Evolutionary conservation across 1,140 invertebrate species (phyloP).

Genomic region (Orchesella cincta): DNA sequence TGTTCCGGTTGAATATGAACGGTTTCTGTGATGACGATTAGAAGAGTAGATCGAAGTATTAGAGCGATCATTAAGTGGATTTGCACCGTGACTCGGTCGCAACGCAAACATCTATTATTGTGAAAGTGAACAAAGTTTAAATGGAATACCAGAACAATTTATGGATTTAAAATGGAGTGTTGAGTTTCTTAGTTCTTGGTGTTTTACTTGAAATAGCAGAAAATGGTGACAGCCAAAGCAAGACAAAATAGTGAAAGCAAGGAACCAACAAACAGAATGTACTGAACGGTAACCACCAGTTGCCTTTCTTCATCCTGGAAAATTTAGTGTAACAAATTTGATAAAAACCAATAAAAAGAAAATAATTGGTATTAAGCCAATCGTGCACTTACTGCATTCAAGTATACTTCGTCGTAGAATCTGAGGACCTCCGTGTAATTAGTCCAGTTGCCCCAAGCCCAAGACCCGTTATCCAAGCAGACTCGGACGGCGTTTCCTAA

Average conservation of each 20-base stretch:
- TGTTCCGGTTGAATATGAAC: constrained; percentile 45
- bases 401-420: background rate
- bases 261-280: constrained; percentile 57
- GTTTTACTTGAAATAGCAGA: constrained; percentile 58
- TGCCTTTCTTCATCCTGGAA: background rate
- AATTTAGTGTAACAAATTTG: background rate
- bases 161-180: background rate
- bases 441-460: too few species aligned
- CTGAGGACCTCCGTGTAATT: background rate
- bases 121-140: background rate
- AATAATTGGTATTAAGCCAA: background rate
- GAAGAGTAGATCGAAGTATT: constrained; percentile 56
- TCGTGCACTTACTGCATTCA: background rate
- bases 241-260: constrained; percentile 56
- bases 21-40: constrained; percentile 57
- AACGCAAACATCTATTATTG: constrained; percentile 57
- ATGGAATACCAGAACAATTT: background rate
- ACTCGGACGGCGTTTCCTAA: too few species aligned
- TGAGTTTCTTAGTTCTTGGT: background rate
- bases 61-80: constrained; percentile 60
- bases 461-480: too few species aligned
- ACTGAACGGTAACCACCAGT: constrained; percentile 48
- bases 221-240: constrained; percentile 56
- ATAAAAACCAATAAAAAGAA: background rate
- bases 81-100: constrained; percentile 59